These are phyloP conservation scores for Drosophila sucinea DNA, from an alignment of 1,140 invertebrate genomes.

Conservation along the genomic window DNA sequence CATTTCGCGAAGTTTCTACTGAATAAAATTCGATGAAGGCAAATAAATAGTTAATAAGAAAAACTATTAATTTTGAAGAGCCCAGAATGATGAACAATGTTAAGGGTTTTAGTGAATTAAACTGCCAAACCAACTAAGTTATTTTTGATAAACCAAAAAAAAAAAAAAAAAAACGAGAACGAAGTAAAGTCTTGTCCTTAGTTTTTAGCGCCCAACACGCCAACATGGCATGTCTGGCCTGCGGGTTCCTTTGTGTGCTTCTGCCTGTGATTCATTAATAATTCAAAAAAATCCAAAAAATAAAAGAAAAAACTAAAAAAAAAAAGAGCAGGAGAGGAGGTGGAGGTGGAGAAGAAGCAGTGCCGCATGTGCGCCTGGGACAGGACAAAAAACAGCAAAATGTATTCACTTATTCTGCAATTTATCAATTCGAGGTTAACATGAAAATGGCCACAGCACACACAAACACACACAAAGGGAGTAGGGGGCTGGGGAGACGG, in stretches of 20 bases:
- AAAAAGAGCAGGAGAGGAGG: background rate
- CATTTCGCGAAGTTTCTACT: slow-evolving; percentile 8
- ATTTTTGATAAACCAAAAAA: slow-evolving; percentile 1
- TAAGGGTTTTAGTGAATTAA: background rate
- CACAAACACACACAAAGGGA: slow-evolving; percentile 55
- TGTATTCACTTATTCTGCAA: slow-evolving; percentile 74
- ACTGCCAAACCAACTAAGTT: slow-evolving; percentile 1
- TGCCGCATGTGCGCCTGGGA: slow-evolving; percentile 3
- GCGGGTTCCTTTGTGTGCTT: slow-evolving; percentile 67
- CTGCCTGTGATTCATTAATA: slow-evolving; percentile 67
- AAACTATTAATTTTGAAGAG: slow-evolving; percentile 2
- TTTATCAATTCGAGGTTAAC: slow-evolving; percentile 70
- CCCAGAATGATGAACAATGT: slow-evolving; percentile 5
- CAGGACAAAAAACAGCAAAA: slow-evolving; percentile 39
- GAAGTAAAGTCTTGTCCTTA: background rate
- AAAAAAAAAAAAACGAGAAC: background rate
- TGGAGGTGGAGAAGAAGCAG: background rate
- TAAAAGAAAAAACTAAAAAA: background rate
- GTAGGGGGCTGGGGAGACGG: slow-evolving; percentile 4
- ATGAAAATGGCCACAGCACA: slow-evolving; percentile 54
- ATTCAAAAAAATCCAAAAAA: slow-evolving; percentile 57
- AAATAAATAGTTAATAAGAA: background rate
- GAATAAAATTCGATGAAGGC: background rate
- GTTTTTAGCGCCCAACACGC: slow-evolving; percentile 28
- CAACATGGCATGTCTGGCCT: slow-evolving; percentile 42